Base-by-base conservation (phyloP, 2,888 invertebrate genomes). In the Polyploca ridens region DNA sequence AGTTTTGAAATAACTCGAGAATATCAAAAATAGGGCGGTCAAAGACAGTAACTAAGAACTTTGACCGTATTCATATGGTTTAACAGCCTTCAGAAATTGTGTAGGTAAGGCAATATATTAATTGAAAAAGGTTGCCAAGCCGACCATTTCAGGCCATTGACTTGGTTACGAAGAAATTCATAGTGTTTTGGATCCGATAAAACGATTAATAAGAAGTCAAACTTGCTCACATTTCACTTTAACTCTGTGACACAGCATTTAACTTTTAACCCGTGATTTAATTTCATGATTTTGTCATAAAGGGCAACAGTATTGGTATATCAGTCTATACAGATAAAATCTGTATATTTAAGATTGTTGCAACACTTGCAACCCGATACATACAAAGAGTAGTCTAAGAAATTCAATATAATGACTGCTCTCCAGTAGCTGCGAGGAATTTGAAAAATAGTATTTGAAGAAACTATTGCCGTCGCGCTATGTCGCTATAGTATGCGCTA, bases 111-210 rank as follows among this genome's bases (percentile, higher is more conserved):
- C 8, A 49, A 16, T 10, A 54, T 19, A 54, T 19, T 54, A 19
- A 54, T 54, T 19, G 8, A 54, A 54, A 46, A 54, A 54, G 54
- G 54, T 54, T 19, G 19, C 19, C 54, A n/a, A 8, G n/a, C 46
- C n/a, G 13, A n/a, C 27, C 27, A 41, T 61, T 70, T 76, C 67
- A 61, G 76, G 78, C 72, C 73, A 76, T 69, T 68, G 72, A 62
- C 74, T 76, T 67, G 70, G 68, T 70, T 70, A 74, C 70, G 66
- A 67, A 68, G 68, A 74, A 73, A 73, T 63, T 54, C 19, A 72
- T 70, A 33, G 67, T 64, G 63, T 67, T 66, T 64, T 69, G 64
- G 64, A 76, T 76, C 73, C 63, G 69, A 71, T 72, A 72, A 68
- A 64, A 62, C 65, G 19, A 60, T 60, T 60, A 60, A 16, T 38